Conservation (phyloP, 2,113 vertebrate genomes). For the Chelonoidis abingdonii region DNA sequence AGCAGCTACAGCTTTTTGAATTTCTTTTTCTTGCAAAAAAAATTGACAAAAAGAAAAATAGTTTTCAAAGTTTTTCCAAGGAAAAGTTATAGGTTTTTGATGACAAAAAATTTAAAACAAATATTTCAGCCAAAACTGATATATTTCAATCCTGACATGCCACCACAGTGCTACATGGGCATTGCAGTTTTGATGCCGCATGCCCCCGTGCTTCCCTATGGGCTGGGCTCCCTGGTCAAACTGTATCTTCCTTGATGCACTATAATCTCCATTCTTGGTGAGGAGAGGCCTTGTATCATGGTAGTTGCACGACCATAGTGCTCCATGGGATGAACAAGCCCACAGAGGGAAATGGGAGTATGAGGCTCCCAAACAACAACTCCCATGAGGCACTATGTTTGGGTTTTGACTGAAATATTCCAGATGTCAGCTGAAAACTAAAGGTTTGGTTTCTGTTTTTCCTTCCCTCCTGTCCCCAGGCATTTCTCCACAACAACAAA, state of each 20-base stretch:
- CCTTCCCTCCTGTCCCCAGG: neutral
- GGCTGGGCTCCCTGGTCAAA: neutral
- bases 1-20: neutral
- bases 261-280: neutral
- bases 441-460: neutral
- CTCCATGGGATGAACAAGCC: neutral
- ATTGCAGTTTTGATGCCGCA: neutral
- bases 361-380: neutral
- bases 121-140: neutral
- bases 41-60: neutral
- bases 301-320: neutral
- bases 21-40: neutral
- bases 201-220: neutral
- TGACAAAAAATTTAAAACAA: neutral
- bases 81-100: neutral
- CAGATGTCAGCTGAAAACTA: neutral
- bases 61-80: neutral
- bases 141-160: neutral
- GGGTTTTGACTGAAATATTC: neutral
- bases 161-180: accelerated
- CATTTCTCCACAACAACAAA: no score
- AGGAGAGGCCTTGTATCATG: neutral
- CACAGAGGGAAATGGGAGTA: neutral
- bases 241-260: neutral
- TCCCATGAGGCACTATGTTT: neutral